Evolutionary conservation across 2,113 vertebrate species (phyloP).

Genomic region (Castor canadensis): DNA sequence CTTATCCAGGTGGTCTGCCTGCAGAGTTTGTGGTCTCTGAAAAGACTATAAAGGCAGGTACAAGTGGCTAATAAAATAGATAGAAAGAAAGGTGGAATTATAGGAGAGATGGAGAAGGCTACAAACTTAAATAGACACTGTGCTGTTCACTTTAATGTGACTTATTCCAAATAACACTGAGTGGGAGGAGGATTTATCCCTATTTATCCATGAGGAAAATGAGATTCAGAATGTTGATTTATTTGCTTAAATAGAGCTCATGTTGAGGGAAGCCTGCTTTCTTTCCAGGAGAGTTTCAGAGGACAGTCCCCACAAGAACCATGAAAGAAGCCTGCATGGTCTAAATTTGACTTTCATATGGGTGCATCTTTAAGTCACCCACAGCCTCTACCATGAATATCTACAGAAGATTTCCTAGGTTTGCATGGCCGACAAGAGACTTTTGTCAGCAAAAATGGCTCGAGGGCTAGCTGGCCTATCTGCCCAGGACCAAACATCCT

Average conservation of each 20-base stretch:
- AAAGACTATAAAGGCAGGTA: not conserved
- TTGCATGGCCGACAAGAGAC: not conserved
- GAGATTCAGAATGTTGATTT: not conserved
- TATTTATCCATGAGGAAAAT: not conserved
- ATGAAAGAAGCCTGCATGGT: not conserved
- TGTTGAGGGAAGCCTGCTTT: not conserved
- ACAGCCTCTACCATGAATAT: not conserved
- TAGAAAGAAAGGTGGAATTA: not conserved
- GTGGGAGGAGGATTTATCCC: not conserved
- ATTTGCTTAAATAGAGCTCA: not conserved
- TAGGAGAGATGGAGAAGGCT: rapidly evolving
- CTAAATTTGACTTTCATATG: not conserved
- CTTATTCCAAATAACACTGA: not conserved
- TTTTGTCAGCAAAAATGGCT: constrained; percentile 31
- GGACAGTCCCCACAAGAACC: not conserved
- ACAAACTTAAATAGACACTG: rapidly evolving
- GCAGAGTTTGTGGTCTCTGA: not conserved
- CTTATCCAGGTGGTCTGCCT: not conserved
- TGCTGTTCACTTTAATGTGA: not conserved
- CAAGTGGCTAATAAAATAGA: not conserved
- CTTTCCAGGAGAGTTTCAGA: not conserved
- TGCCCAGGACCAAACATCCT: constrained; percentile 3
- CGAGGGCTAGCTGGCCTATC: not conserved
- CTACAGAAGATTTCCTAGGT: not conserved
- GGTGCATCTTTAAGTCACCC: not conserved